Conservation (phyloP, 1,140 invertebrate genomes). For the Archivesica marissinica region DNA sequence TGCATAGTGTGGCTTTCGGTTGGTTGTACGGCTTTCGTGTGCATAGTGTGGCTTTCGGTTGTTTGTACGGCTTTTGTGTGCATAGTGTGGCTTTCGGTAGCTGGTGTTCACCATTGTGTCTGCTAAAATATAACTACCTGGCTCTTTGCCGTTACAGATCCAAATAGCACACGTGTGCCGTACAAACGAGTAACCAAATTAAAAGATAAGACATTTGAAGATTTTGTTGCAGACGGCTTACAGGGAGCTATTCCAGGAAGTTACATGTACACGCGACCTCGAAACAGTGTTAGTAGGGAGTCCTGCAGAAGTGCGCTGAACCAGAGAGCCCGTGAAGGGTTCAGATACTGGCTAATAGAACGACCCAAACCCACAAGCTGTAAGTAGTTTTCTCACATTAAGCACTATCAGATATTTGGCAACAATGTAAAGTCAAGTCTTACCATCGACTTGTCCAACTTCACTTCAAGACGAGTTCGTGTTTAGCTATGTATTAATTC, state of each 20-base stretch:
- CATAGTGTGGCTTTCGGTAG: slow-evolving; percentile 34
- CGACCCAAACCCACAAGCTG: slow-evolving; percentile 79
- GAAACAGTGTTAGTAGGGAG: slow-evolving; percentile 58
- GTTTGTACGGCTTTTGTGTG: no score
- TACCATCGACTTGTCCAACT: no score
- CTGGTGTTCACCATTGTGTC: background rate
- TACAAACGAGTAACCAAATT: slow-evolving; percentile 37
- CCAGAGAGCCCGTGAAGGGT: slow-evolving; percentile 76
- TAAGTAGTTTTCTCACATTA: slow-evolving; percentile 65
- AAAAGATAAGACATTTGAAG: slow-evolving; percentile 64
- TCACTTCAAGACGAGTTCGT: no score
- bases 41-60: no score
- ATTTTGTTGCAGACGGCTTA: slow-evolving; percentile 66
- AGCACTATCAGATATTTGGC: background rate
- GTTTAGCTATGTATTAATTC: no score
- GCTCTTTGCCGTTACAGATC: slow-evolving; percentile 43
- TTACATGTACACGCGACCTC: slow-evolving; percentile 60
- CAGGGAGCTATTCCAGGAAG: slow-evolving; percentile 63
- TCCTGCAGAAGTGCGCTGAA: slow-evolving; percentile 70
- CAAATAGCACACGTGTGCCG: slow-evolving; percentile 37
- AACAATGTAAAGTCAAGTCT: background rate
- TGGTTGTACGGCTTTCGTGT: slow-evolving; percentile 49
- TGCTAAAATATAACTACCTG: background rate
- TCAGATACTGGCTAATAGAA: slow-evolving; percentile 80
- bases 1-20: no score